phyloP scores from a whole-genome alignment of 2,113 vertebrate genomes.

The Rhizomys pruinosus region DNA sequence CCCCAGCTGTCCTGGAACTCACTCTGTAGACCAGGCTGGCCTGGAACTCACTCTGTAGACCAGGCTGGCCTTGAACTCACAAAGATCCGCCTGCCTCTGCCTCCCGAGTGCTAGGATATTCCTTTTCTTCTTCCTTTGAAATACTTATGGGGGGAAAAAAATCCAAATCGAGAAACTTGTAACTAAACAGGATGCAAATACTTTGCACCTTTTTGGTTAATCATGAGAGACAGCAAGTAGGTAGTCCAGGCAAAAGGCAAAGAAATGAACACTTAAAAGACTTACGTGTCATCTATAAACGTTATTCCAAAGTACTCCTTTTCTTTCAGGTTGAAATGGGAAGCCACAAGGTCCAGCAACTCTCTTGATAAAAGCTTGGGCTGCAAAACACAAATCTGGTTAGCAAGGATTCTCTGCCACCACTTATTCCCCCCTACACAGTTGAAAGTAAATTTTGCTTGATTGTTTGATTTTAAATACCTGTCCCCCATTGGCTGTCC shows the following conservation, averaged over 20 bases:
- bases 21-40: too few species aligned
- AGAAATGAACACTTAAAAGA: conserved; percentile 47
- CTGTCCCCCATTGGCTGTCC: too few species aligned
- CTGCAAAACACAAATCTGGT: conserved; percentile 83
- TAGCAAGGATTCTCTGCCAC: background rate
- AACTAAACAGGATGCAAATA: background rate
- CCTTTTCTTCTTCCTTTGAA: background rate
- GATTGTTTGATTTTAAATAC: background rate
- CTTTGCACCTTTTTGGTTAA: background rate
- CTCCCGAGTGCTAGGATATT: too few species aligned
- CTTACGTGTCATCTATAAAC: conserved; percentile 96
- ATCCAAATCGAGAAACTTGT: background rate
- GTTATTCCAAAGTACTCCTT: conserved; percentile 99
- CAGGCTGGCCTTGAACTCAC: too few species aligned
- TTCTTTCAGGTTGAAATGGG: conserved; percentile 98
- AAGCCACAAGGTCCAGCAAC: conserved; percentile 96
- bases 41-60: too few species aligned
- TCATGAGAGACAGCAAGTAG: background rate
- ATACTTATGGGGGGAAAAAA: background rate
- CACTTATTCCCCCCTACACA: too few species aligned
- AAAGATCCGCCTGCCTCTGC: too few species aligned
- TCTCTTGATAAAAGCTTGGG: conserved; percentile 97
- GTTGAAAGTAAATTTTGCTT: background rate
- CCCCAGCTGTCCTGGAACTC: too few species aligned
- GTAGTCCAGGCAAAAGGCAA: background rate